Evolutionary conservation across 2,113 vertebrate genomes (phyloP).

Genomic region (Equus quagga): DNA sequence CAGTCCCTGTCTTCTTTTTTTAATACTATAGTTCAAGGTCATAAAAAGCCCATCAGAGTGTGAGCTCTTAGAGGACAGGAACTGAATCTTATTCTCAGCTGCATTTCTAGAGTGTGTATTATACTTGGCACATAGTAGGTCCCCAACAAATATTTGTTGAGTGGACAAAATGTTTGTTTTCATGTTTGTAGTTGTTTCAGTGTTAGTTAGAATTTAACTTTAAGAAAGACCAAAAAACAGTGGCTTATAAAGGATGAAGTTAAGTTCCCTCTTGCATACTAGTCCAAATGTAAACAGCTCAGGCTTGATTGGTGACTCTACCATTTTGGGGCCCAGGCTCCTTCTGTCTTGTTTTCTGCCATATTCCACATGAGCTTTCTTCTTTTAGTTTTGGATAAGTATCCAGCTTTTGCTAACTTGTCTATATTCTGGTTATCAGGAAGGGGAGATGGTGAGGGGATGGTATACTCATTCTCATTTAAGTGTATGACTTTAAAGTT

Average conservation of each 20-base stretch:
- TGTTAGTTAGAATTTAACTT: constrained; percentile 27
- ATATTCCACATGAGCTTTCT: not conserved
- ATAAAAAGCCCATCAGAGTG: not conserved
- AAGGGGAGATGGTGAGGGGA: not conserved
- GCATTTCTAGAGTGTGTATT: not conserved
- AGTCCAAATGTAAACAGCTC: not conserved
- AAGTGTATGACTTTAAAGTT: not conserved
- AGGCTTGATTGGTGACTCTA: not conserved
- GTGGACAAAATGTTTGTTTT: constrained; percentile 30
- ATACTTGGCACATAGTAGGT: not conserved
- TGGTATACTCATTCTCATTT: not conserved
- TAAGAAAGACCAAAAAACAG: not conserved
- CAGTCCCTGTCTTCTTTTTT: not conserved
- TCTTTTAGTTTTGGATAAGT: not conserved
- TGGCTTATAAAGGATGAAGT: not conserved
- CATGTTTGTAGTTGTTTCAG: constrained; percentile 26
- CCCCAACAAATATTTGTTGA: not conserved
- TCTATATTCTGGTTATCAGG: not conserved
- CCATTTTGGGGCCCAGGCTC: not conserved
- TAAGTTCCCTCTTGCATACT: not conserved
- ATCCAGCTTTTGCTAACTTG: not conserved
- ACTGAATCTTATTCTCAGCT: not conserved
- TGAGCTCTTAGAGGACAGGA: not conserved
- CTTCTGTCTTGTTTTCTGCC: not conserved
- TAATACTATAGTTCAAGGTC: not conserved